Base-by-base conservation (phyloP, 1,140 invertebrate species). In the Anastrepha ludens region DNA sequence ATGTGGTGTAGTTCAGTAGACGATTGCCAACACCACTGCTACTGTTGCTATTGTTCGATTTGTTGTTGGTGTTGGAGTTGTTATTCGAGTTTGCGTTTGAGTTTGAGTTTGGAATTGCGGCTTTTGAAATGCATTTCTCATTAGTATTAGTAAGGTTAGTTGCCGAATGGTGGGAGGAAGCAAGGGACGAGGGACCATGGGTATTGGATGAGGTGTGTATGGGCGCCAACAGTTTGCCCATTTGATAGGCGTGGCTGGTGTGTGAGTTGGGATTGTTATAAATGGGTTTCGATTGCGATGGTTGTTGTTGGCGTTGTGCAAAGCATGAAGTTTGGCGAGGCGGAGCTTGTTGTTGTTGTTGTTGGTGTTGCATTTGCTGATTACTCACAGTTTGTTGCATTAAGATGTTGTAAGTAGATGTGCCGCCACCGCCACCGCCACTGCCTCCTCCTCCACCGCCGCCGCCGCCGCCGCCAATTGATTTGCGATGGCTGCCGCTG, bases 341-440 rank as follows among this genome's bases (percentile, higher is more conserved):
- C 47, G 74, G 17, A 29, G 74, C 17, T 41, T 81, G 74, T 81
- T 81, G 81, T 88, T 91, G 90, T 88, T 91, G 91, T 85, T 90
- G 90, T 64, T 89, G 91, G 86, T 91, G 89, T 65, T 90, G 91
- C 74, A 91, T 89, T 85, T 92, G 91, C 89, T 93, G 92, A 90
- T 91, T 93, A 93, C 92, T 93, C 92, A 93, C 92, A 90, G 92
- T 93, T 89, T 93, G 92, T 90, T 93, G 91, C 92, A 92, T 92
- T 88, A 93, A 90, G 91, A 90, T 92, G 88, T 92, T 92, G 89
- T 92, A 92, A 88, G 90, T 85, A n/a, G 86, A 58, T 20, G 59
- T 58, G 64, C 85, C 86, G 78, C 87, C 85, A 86, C 58, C 85
- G 50, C 64, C 87, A 13, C 88, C 90, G 55, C 90, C 90, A 88